A percentile compares a stretch with the other conserved stretches of the same genome.
These are phyloP conservation scores for Drosophila mayri DNA, from an alignment of 1,140 invertebrate species.

Conservation along the genomic window DNA sequence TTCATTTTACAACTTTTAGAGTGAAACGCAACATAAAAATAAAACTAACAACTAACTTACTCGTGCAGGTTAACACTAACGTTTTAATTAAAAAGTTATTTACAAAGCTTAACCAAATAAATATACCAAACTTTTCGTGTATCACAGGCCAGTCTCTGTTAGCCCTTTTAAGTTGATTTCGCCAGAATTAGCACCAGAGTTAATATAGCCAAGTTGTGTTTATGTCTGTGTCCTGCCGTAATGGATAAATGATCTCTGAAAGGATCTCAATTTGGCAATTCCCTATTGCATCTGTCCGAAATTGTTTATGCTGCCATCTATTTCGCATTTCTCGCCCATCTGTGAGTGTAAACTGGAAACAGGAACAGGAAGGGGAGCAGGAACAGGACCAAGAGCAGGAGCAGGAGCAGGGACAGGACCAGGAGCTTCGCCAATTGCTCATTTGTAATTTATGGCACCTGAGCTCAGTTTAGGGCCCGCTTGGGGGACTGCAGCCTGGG, in stretches of 20 bases:
- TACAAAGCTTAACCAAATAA: constrained; percentile 15
- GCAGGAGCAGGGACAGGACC: constrained; percentile 8
- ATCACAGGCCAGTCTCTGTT: neutral
- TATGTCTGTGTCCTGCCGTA: neutral
- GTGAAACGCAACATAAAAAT: neutral
- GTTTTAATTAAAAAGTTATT: constrained; percentile 15
- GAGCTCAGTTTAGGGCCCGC: constrained; percentile 65
- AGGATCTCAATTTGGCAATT: constrained; percentile 39
- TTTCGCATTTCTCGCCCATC: constrained; percentile 40
- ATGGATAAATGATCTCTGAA: constrained; percentile 26
- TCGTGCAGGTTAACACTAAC: neutral
- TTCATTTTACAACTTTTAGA: neutral
- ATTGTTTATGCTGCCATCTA: constrained; percentile 51
- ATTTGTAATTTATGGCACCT: constrained; percentile 78
- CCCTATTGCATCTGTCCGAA: constrained; percentile 22
- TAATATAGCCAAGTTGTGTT: neutral
- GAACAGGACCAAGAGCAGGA: constrained; percentile 1
- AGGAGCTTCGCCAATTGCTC: constrained; percentile 61
- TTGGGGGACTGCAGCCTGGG: constrained; percentile 37
- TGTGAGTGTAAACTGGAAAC: constrained; percentile 14
- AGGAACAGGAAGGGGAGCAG: neutral
- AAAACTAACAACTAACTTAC: neutral
- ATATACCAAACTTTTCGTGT: neutral
- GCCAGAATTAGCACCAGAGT: neutral
- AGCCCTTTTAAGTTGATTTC: neutral